phyloP scores from a whole-genome alignment of 1,140 invertebrate species.

The Drosophila equinoxialis region DNA sequence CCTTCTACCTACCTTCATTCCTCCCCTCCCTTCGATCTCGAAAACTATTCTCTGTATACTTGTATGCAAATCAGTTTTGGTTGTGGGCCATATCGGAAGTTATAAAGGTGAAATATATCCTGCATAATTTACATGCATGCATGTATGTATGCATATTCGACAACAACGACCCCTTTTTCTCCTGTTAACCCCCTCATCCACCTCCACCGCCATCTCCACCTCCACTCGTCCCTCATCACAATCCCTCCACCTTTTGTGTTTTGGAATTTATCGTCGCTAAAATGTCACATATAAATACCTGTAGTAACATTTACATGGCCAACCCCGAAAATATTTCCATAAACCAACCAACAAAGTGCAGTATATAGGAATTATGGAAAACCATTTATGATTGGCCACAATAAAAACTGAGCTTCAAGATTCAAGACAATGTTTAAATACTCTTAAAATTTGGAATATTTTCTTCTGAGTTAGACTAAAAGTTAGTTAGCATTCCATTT shows the following conservation, averaged over 20 bases:
- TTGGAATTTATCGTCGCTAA: constrained; percentile 2
- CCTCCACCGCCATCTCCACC: no score
- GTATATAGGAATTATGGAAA: background rate
- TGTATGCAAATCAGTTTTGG: constrained; percentile 8
- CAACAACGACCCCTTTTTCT: background rate
- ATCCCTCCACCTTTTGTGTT: background rate
- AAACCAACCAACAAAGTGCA: background rate
- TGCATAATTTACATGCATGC: constrained; percentile 14
- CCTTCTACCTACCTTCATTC: background rate
- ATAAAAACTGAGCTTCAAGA: no score
- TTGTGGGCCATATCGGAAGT: background rate
- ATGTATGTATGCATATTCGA: constrained; percentile 10
- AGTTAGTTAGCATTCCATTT: no score
- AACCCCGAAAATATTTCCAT: background rate
- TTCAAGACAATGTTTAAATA: no score
- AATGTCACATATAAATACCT: constrained; percentile 10
- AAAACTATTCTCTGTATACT: background rate
- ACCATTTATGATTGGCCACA: background rate
- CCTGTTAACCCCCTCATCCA: no score
- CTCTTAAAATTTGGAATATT: no score
- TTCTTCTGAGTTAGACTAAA: no score
- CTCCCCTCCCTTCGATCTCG: no score
- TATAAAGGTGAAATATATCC: constrained; percentile 14
- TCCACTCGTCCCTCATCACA: background rate
- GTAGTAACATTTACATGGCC: background rate